Evolutionary conservation across 2,797 vertebrate genomes (phyloP), one percentile per base, ranked within the genome.

Genomic region (Cirrhinus mrigala): DNA sequence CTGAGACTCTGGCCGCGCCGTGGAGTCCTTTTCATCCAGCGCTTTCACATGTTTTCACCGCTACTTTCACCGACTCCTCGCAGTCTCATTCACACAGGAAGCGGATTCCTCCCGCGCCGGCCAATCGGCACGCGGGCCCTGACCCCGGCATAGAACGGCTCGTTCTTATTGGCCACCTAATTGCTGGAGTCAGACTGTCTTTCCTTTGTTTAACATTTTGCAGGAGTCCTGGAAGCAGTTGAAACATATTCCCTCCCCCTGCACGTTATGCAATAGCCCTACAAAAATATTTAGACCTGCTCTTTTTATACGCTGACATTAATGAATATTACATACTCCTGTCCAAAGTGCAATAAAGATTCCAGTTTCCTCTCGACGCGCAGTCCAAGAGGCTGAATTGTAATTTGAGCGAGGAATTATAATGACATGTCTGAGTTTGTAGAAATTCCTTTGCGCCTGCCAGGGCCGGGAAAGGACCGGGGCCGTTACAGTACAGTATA

Each of bases 341-440:
- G 44, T 85, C 86, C 78, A 79, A 87, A 83, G 58, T 82, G 84
- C 79, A 90, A 87, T 87, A 90, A 91, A 91, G 87, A 88, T 86
- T 90, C 87, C 16, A 87, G 86, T 90, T 87, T 93, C 82, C 86
- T 87, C 88, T 90, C 68, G 79, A 91, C 91, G 90, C 89, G 75
- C 89, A 86, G 81, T 50, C 56, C 70, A 91, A 90, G 84, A 90
- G 87, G 76, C 89, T 80, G 88, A 93, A 94, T 93, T 91, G 90
- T 94, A 91, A 95, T 94, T 94, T 87, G 77, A 90, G 87, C 58
- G 87, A 85, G 86, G 92, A 93, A 94, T 94, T 91, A 93, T 90
- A 94, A 94, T 91, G 94, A 94, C 94, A 96, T 92, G 94, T 95
- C 94, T 95, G 93, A 93, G 90, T 95, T 93, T 94, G 94, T 92